phyloP scores from a whole-genome alignment of 2,888 invertebrate species.

The Plebejus anna region DNA sequence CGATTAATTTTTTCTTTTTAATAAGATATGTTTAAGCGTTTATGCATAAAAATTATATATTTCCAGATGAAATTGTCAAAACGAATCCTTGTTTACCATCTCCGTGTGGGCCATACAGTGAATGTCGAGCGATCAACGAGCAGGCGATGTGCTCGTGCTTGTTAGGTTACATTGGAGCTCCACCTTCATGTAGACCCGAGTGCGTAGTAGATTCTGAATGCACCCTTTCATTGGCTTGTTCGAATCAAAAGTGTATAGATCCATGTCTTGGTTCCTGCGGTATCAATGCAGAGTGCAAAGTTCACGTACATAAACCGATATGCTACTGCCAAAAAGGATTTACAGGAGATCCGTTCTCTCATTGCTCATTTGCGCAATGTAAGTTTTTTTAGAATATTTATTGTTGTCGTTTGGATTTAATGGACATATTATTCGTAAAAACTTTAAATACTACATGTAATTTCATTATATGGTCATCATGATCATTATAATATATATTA shows the following conservation, averaged over 20 bases:
- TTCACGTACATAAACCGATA: constrained; percentile 91
- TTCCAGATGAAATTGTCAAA: constrained; percentile 50
- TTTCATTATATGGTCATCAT: not conserved
- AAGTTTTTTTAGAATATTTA: constrained; percentile 39
- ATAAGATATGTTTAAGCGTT: not conserved
- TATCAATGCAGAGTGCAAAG: constrained; percentile 86
- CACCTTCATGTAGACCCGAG: constrained; percentile 89
- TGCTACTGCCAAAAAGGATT: constrained; percentile 87
- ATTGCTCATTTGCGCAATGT: constrained; percentile 73
- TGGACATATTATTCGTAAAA: not conserved
- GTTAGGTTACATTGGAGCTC: constrained; percentile 86
- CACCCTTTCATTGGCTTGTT: constrained; percentile 85
- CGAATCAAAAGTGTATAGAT: constrained; percentile 88
- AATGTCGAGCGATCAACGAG: constrained; percentile 79
- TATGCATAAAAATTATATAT: constrained; percentile 23
- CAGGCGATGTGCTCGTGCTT: constrained; percentile 87
- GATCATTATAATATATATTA: not conserved
- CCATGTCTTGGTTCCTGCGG: constrained; percentile 91
- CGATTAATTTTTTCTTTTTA: not conserved
- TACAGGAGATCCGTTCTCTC: constrained; percentile 90
- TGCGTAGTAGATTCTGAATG: constrained; percentile 92
- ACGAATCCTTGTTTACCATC: constrained; percentile 82
- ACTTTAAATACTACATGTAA: not conserved
- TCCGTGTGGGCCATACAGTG: constrained; percentile 89
- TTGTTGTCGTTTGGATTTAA: not conserved